phyloP scores from a whole-genome alignment of 1,140 invertebrate genomes.

The Charaxes varanes region DNA sequence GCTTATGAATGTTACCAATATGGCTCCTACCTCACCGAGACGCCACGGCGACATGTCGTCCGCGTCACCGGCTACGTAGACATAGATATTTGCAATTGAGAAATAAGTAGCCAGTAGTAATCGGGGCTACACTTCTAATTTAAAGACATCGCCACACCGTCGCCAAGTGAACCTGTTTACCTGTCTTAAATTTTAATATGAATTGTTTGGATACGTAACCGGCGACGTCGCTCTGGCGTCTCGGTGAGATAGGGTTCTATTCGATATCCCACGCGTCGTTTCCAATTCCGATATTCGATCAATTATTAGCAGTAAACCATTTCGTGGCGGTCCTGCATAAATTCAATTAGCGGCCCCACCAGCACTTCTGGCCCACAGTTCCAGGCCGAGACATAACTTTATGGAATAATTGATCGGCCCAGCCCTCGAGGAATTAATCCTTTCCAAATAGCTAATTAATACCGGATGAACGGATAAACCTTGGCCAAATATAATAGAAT shows the following conservation, averaged over 20 bases:
- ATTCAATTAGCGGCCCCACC: slow-evolving; percentile 50
- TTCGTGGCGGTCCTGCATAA: slow-evolving; percentile 43
- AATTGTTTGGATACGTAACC: too few relatives aligned
- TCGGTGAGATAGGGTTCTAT: too few relatives aligned
- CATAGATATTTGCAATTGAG: too few relatives aligned
- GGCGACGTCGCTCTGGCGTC: neutral
- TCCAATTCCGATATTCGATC: slow-evolving; percentile 33
- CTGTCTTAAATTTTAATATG: too few relatives aligned
- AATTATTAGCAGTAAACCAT: slow-evolving; percentile 44
- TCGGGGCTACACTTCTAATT: too few relatives aligned
- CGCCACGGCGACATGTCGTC: too few relatives aligned
- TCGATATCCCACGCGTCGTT: neutral
- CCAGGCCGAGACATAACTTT: slow-evolving; percentile 33
- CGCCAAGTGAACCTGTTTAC: too few relatives aligned
- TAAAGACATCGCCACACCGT: too few relatives aligned
- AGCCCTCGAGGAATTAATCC: slow-evolving; percentile 28
- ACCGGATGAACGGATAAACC: slow-evolving; percentile 11
- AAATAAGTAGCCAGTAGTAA: too few relatives aligned
- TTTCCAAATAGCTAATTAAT: slow-evolving; percentile 24
- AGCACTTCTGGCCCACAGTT: slow-evolving; percentile 14
- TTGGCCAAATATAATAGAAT: slow-evolving; percentile 3
- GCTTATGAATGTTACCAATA: too few relatives aligned
- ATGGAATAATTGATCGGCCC: slow-evolving; percentile 48
- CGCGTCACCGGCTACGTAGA: too few relatives aligned
- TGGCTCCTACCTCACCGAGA: too few relatives aligned